phyloP scores from a whole-genome alignment of 2,888 invertebrate genomes.

The Saturnia pavonia region DNA sequence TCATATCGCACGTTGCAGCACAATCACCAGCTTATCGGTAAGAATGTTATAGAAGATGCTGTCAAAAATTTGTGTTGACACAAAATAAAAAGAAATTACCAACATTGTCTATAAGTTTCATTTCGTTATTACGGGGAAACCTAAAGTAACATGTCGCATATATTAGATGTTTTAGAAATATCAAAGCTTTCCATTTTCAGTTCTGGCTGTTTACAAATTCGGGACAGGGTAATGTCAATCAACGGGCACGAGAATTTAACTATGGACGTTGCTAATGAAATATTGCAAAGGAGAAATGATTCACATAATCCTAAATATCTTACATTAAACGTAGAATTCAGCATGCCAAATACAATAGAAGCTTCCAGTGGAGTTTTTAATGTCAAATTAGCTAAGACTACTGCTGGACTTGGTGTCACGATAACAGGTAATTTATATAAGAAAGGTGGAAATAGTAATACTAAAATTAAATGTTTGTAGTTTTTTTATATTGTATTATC shows the following conservation, averaged over 20 bases:
- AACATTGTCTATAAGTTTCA: background rate
- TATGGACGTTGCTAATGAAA: slow-evolving; percentile 82
- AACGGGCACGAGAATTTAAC: slow-evolving; percentile 89
- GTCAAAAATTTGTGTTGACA: background rate
- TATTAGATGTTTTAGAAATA: no score
- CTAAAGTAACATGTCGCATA: no score
- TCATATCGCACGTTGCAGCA: slow-evolving; percentile 68
- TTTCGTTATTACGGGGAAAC: background rate
- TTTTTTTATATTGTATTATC: background rate
- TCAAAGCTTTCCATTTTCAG: slow-evolving; percentile 55
- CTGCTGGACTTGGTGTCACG: slow-evolving; percentile 93
- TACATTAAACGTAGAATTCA: slow-evolving; percentile 92
- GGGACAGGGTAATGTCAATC: slow-evolving; percentile 92
- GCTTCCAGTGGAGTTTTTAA: slow-evolving; percentile 95
- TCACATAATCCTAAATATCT: slow-evolving; percentile 84
- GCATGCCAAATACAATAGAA: slow-evolving; percentile 94
- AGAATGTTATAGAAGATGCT: background rate
- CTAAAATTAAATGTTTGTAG: background rate
- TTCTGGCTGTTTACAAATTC: slow-evolving; percentile 88
- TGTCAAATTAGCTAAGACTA: slow-evolving; percentile 91
- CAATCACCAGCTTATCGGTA: slow-evolving; percentile 76
- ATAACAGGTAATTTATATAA: slow-evolving; percentile 84
- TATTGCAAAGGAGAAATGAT: slow-evolving; percentile 81
- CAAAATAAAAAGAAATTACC: no score
- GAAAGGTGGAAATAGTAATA: background rate